Evolutionary conservation across 2,888 invertebrate species (phyloP).

Genomic region (Venusia cambrica): DNA sequence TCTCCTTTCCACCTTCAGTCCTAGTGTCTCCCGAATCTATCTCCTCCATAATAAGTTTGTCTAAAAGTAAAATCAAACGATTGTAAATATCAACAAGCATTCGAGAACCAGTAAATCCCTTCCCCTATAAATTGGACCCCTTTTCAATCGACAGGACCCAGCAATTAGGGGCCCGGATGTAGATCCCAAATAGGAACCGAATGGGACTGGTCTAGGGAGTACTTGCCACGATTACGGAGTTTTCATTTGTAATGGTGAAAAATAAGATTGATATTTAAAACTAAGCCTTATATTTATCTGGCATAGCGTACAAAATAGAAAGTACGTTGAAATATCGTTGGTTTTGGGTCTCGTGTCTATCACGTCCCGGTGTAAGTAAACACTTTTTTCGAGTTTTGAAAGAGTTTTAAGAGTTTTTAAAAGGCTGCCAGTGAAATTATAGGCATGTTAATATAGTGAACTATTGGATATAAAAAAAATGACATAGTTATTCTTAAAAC

Average conservation of each 20-base stretch:
- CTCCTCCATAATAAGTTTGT: conserved; percentile 1
- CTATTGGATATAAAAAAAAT: too few relatives aligned
- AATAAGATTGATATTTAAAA: too few relatives aligned
- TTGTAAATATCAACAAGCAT: conserved; percentile 27
- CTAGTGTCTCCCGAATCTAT: too few relatives aligned
- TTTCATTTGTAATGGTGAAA: conserved; percentile 25
- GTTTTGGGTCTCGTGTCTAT: conserved; percentile 4
- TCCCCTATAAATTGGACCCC: conserved; percentile 41
- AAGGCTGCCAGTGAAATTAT: too few relatives aligned
- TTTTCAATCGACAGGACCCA: conserved; percentile 38
- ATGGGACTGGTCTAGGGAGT: conserved; percentile 30
- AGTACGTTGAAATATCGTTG: too few relatives aligned
- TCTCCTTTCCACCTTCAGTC: too few relatives aligned
- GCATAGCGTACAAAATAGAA: too few relatives aligned
- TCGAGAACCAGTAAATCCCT: conserved; percentile 34
- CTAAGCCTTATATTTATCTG: too few relatives aligned
- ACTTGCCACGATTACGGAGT: conserved; percentile 35
- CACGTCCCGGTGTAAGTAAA: conserved; percentile 1
- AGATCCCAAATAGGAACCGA: conserved; percentile 44
- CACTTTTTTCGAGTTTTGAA: background rate
- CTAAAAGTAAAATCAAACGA: conserved; percentile 16
- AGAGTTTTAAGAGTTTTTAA: too few relatives aligned
- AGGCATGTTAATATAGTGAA: too few relatives aligned
- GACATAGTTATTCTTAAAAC: too few relatives aligned
- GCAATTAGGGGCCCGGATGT: conserved; percentile 48